These are phyloP conservation scores for Ptilodon capucinus DNA, from an alignment of 2,888 invertebrate genomes.

Conservation along the genomic window DNA sequence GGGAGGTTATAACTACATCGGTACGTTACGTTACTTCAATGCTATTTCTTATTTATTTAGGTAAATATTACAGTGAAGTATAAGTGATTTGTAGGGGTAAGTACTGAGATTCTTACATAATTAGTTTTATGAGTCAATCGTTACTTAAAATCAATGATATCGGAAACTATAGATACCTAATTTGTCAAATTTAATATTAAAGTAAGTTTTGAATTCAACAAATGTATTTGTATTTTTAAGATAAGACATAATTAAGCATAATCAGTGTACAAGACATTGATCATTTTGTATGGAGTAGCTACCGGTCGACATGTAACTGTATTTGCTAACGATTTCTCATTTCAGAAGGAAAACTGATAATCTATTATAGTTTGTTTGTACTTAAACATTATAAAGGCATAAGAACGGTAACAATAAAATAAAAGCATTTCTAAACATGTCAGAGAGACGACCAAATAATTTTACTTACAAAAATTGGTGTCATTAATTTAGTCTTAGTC, in stretches of 20 bases:
- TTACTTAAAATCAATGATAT: too few relatives aligned
- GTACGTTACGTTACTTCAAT: neutral
- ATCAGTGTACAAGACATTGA: constrained; percentile 73
- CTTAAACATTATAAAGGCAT: constrained; percentile 79
- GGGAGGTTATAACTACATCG: neutral
- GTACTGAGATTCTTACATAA: too few relatives aligned
- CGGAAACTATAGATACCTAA: too few relatives aligned
- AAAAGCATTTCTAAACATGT: constrained; percentile 80
- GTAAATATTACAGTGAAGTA: too few relatives aligned
- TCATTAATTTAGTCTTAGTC: too few relatives aligned
- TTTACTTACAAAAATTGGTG: too few relatives aligned
- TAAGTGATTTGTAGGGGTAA: too few relatives aligned
- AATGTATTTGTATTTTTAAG: constrained; percentile 78
- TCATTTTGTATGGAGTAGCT: constrained; percentile 57
- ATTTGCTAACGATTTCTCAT: constrained; percentile 74
- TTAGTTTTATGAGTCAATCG: too few relatives aligned
- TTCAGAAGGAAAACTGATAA: constrained; percentile 76
- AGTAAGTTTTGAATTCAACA: constrained; percentile 64
- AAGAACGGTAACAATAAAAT: constrained; percentile 80
- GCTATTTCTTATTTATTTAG: too few relatives aligned
- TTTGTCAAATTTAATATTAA: constrained; percentile 68
- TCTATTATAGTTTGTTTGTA: constrained; percentile 82
- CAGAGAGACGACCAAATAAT: too few relatives aligned
- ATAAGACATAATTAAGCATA: constrained; percentile 74
- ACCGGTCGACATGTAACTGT: constrained; percentile 60